A percentile compares a stretch with the other conserved stretches of the same genome.
phyloP scores from a whole-genome alignment of 2,113 vertebrate species.

The Nyctereutes procyonoides region DNA sequence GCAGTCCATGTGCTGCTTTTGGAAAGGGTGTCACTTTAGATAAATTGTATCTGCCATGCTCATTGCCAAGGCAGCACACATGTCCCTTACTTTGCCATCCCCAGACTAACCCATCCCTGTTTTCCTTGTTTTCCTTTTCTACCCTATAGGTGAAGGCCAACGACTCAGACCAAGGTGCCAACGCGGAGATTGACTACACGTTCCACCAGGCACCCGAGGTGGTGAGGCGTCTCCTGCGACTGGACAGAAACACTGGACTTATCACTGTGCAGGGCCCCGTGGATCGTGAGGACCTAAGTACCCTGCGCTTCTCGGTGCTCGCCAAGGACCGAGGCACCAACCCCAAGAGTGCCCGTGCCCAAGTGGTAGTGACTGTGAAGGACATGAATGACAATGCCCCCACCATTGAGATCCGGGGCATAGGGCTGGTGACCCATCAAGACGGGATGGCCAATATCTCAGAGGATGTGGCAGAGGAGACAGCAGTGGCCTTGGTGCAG shows the following conservation, averaged over 20 bases:
- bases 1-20: neutral
- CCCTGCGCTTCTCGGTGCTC: slow-evolving; percentile 94
- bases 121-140: neutral
- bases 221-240: slow-evolving; percentile 93
- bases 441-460: slow-evolving; percentile 97
- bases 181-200: slow-evolving; percentile 95
- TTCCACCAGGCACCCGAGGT: slow-evolving; percentile 93
- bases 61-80: neutral
- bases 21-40: neutral
- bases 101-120: neutral
- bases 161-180: slow-evolving; percentile 94
- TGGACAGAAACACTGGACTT: slow-evolving; percentile 93
- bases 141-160: slow-evolving; percentile 93
- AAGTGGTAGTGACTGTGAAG: slow-evolving; percentile 93
- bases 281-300: slow-evolving; percentile 94
- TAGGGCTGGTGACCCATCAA: slow-evolving; percentile 95
- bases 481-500: slow-evolving; percentile 96
- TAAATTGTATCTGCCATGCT: neutral
- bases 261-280: slow-evolving; percentile 95
- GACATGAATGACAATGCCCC: slow-evolving; percentile 97
- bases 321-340: slow-evolving; percentile 96
- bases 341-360: slow-evolving; percentile 92
- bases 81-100: neutral
- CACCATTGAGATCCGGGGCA: slow-evolving; percentile 95
- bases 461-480: slow-evolving; percentile 96